Conservation (phyloP, 2,797 vertebrate species). For the Karalla daura region DNA sequence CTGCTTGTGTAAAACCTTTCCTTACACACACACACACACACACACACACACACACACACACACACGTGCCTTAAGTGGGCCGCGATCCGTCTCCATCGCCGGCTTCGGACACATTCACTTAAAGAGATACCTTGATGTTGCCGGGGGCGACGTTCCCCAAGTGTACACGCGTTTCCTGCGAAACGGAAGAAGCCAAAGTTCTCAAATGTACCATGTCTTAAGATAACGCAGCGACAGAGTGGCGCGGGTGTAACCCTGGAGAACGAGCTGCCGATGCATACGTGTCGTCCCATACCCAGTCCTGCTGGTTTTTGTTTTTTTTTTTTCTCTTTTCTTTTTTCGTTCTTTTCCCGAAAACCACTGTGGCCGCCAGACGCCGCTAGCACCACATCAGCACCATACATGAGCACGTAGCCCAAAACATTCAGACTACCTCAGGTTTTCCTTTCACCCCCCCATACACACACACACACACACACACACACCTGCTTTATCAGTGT, state of each 20-base stretch:
- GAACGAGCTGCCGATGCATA: not conserved
- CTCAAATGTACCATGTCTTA: not conserved
- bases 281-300: not conserved
- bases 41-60: too few relatives aligned
- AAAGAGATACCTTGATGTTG: conserved; percentile 72
- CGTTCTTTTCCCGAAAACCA: not conserved
- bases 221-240: too few relatives aligned
- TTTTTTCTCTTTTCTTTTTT: too few relatives aligned
- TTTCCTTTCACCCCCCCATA: not conserved
- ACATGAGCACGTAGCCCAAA: conserved; percentile 41
- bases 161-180: not conserved
- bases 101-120: conserved; percentile 36
- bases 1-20: conserved; percentile 63
- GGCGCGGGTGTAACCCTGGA: too few relatives aligned
- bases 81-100: conserved; percentile 37
- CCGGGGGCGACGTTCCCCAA: too few relatives aligned
- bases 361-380: not conserved
- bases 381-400: not conserved
- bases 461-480: too few relatives aligned
- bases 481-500: conserved; percentile 5
- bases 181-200: conserved; percentile 12
- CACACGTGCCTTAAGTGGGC: conserved; percentile 72
- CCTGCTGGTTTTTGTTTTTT: too few relatives aligned
- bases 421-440: conserved; percentile 71
- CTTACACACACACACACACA: too few relatives aligned